Base-by-base conservation (phyloP, 2,797 vertebrate species). In the Hypotaenidia okinawae region DNA sequence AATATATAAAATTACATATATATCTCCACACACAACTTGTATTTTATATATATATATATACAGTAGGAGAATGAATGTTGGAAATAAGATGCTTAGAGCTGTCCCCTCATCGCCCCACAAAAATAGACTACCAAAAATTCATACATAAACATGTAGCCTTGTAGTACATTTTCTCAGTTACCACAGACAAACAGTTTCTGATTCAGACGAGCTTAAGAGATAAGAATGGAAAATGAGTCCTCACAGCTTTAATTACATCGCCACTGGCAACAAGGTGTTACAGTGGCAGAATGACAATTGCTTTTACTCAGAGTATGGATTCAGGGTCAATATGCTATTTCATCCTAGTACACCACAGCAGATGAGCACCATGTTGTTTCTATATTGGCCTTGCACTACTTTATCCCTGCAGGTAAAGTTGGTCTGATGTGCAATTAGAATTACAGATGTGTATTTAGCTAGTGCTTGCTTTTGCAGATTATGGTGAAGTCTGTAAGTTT, bases 161-260 rank as follows among this genome's bases (percentile, higher is more conserved):
- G 92, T 95, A 93, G 95, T 97, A 96, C 95, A 87, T 98, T 98
- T 97, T 97, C 98, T 98, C 98, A 97, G 97, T 98, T 98, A 97
- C 98, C 96, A 97, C 98, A 97, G 97, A 98, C 97, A 98, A 98
- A 98, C 97, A 97, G 96, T 93, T 97, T 83, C 97, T 98, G 98
- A 98, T 98, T 98, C 97, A 97, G 98, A 98, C 97, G 76, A 97
- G 98, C 97, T 97, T 98, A 98, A 98, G 95, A 98, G 98, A 98
- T 97, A 98, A 97, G 97, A 98, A 98, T 98, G 97, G 97, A 97
- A 98, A 99, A 99, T 98, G 97, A 98, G 97, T 98, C 98, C 97
- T 98, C 98, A 97, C 98, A 97, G 98, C 98, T 98, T 99, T 99
- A 99, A 99, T 99, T 99, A 98, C 98, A 98, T 98, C 87, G 97